These are phyloP conservation scores for Channallabes apus DNA, from an alignment of 2,797 vertebrate species.

Conservation along the genomic window DNA sequence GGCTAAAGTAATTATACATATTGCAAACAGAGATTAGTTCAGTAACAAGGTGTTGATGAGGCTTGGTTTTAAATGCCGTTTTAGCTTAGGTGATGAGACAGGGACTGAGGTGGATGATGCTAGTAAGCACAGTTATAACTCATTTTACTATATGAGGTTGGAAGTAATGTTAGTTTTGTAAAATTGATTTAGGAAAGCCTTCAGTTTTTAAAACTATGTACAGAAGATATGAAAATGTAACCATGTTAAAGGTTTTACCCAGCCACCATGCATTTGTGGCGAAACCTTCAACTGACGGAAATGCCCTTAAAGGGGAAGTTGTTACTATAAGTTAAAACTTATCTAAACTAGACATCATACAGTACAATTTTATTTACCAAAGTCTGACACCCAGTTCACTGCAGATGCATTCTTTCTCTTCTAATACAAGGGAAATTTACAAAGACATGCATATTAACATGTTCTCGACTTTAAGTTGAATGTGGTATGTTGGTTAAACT, in stretches of 20 bases:
- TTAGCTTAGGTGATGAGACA: background rate
- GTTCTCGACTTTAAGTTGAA: background rate
- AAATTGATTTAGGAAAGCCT: background rate
- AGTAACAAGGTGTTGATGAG: background rate
- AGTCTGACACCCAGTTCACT: background rate
- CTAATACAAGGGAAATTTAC: background rate
- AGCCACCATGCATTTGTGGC: background rate
- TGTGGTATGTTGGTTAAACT: background rate
- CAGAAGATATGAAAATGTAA: background rate
- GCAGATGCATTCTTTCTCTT: background rate
- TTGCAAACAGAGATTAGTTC: background rate
- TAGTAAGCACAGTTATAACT: background rate
- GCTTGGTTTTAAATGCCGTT: background rate
- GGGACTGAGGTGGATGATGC: background rate
- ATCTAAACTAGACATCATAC: no score
- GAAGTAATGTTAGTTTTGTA: background rate
- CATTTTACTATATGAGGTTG: background rate
- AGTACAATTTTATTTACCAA: background rate
- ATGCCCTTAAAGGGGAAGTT: background rate
- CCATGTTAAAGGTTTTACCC: background rate
- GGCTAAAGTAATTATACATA: background rate
- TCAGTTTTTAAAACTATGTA: background rate
- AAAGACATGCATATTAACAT: background rate
- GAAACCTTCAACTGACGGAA: background rate
- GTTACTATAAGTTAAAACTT: background rate